Evolutionary conservation across 2,888 invertebrate genomes (phyloP), one percentile per base, ranked within the genome.

Genomic region (Itoplectis maculator): DNA sequence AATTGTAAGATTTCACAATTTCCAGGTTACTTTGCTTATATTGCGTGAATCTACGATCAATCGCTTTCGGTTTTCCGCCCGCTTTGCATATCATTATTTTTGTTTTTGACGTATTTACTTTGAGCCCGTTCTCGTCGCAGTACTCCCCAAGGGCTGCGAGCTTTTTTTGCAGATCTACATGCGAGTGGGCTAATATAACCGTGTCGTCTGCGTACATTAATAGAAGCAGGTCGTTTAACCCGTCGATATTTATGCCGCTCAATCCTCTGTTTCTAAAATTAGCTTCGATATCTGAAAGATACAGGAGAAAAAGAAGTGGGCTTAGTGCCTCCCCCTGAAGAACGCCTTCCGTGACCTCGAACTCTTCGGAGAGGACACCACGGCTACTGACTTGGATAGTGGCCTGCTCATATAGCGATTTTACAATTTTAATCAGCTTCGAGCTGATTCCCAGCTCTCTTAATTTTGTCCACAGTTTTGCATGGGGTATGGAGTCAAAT

Each of bases 31-130:
- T 29, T 29, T 29, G n/a, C n/a, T n/a, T n/a, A n/a, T n/a, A 11
- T 23, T 29, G 13, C 29, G 29, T 13, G 54, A 29, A 13, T 56
- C 11, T 13, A 56, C 54, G 2, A 29, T 29, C 54, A 13, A 56
- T 56, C 4, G 11, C 54, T 29, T 29, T 20, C 5, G 54, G 54
- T 13, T 11, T 56, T 29, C 29, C 29, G 23, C 54, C 11, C 54
- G 54, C 0, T 56, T 56, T 56, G 54, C 20, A 56, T 13, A 56
- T 29, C 54, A 56, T 56, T 56, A 56, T 56, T 56, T 56, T 56
- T 6, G 54, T 56, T 56, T 56, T 56, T 29, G 2, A 11, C 54
- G 54, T 13, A 9, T 56, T 56, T 3, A 56, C 54, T 20, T 20
- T 23, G 11, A 56, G 54, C 13, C 54, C 29, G 11, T 56, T 56